Percentiles rank a stretch among this genome's conserved stretches.
These are phyloP conservation scores for Drosophila virilis DNA, from an alignment of 1,140 invertebrate genomes.

Conservation along the genomic window DNA sequence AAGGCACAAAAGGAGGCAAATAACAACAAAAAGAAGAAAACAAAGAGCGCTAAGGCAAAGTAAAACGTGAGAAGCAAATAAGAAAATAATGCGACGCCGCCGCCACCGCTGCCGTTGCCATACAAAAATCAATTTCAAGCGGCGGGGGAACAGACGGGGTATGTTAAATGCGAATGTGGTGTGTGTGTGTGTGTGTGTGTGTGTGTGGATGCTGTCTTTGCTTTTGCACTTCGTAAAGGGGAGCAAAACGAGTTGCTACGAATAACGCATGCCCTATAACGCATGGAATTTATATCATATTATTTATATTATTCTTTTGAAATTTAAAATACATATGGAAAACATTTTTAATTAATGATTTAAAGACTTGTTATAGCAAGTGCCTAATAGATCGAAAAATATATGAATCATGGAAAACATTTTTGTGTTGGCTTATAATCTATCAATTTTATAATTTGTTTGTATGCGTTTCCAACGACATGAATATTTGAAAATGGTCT, in stretches of 20 bases:
- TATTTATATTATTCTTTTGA: too few relatives aligned
- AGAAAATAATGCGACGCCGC: constrained; percentile 68
- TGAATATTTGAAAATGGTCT: constrained; percentile 14
- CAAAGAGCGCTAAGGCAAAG: constrained; percentile 47
- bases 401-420: background rate
- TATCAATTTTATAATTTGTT: constrained; percentile 1
- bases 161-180: constrained; percentile 48
- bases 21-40: constrained; percentile 74
- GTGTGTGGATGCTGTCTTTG: constrained; percentile 54
- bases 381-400: background rate
- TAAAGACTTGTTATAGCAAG: background rate
- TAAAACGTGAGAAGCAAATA: constrained; percentile 73
- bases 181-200: constrained; percentile 44
- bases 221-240: constrained; percentile 32
- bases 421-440: background rate
- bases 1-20: constrained; percentile 74
- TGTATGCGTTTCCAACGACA: constrained; percentile 14
- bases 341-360: background rate
- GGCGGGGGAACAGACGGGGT: constrained; percentile 28
- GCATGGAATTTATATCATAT: too few relatives aligned
- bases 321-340: too few relatives aligned
- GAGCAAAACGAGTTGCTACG: background rate
- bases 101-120: constrained; percentile 37
- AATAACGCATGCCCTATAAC: constrained; percentile 12
- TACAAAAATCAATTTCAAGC: constrained; percentile 75